Base-by-base conservation (phyloP, 2,113 vertebrate species). In the Eublepharis macularius region DNA sequence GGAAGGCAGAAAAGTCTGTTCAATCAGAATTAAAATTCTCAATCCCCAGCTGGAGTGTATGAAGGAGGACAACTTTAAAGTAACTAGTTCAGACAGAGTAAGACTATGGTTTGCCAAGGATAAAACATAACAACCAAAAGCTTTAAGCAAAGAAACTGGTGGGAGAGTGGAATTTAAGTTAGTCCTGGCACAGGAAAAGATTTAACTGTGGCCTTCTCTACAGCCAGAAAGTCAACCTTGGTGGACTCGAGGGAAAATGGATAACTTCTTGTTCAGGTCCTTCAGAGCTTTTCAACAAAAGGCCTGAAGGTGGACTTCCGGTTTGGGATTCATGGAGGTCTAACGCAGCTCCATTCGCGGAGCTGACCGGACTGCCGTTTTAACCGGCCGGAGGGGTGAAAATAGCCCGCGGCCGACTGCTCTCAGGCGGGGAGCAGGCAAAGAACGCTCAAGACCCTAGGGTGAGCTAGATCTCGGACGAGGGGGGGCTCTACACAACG, bases 171-270 rank as follows among this genome's bases (percentile, higher is more conserved):
- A 29, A 41, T 63, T 63, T 21, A 36, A 41, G 69, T 36, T 57
- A 41, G 86, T 49, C 84, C 45, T 75, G 76, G 43, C 39, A 63
- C 47, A 82, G 10, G 72, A 70, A 83, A 80, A 82, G 60, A 57
- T 41, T 36, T 82, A 45, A 41, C 1, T 85, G 19, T 45, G 88
- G 84, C 86, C 80, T 57, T 69, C 26, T 14, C 49, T 21, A 12
- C 24, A 76, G 2, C 12, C 36, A 63, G 36, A 60, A 60, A 43
- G 21, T 29, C 6, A 29, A 29, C 16, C 36, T 63, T 79, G 51
- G 24, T 57, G 32, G 57, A 13, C 24, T 41, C 57, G 36, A 63
- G 36, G 63, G 39, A 21, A 43, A 24, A 63, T 12, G 16, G 39
- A 54, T 2, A 76, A 17, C 2, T 24, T 32, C 51, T 51, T 32